Evolutionary conservation across 2,113 vertebrate genomes (phyloP), one percentile per base, ranked within the genome.

Genomic region (Gila orcuttii): DNA sequence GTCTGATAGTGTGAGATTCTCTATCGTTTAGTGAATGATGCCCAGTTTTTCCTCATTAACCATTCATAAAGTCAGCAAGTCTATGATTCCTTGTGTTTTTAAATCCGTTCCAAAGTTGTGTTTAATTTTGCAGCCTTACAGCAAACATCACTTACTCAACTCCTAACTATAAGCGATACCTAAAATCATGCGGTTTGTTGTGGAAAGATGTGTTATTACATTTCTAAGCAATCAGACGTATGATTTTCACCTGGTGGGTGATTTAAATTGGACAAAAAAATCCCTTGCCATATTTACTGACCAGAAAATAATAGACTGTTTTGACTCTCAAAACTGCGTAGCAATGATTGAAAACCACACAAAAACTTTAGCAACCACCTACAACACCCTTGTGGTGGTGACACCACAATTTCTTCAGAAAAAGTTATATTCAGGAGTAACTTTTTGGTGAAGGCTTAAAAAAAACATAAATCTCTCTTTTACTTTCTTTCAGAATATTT

Each of bases 401-500:
- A 25, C 39, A 21, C 36, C 10, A n/a, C 21, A 12, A 1, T 42
- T 42, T 73, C 69, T 73, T 39, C 19, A 71, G 7, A 23, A 42
- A 39, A 42, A 13, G 10, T 39, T 12, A 12, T 42, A 47, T 73
- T 73, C n/a, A 36, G 19, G 21, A 21, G 36, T 21, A 36, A 69
- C 50, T 17, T 52, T 52, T 52, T 6, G 15, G 15, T 17, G 50
- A 52, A 17, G 15, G 50, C 50, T 52, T 52, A 52, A 52, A 52
- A 52, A 15, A 19, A 19, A 4, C 3, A 1, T 39, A 69, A 36
- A 47, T 47, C 23, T 55, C 21, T 33, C 31, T 13, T 19, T 80
- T 19, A 7, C 25, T 36, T 13, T 4, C 69, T 57, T 25, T 83
- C 79, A 86, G 90, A 36, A 89, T 57, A 62, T 89, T 89, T 84